A percentile compares a stretch with the other conserved stretches of the same genome.
Evolutionary conservation across 92 coral and sea anemone genomes (phyloP).

Genomic region (Porites divaricata): DNA sequence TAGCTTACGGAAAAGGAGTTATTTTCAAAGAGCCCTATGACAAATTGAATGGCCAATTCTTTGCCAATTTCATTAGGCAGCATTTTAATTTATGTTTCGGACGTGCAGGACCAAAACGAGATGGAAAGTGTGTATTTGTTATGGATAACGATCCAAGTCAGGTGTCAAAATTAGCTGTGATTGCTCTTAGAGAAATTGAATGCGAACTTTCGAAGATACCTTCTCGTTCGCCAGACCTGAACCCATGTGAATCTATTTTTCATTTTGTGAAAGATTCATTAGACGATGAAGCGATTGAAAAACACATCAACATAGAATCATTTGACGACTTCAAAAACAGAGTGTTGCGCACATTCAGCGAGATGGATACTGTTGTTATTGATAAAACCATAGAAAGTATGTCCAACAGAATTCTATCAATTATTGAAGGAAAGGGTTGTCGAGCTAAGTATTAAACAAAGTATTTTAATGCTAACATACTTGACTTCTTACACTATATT

Average conservation of each 20-base stretch:
- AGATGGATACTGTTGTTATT: conserved; percentile 22
- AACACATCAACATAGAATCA: conserved; percentile 35
- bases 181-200: conserved; percentile 49
- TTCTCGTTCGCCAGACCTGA: conserved; percentile 43
- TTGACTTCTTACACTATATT: not conserved
- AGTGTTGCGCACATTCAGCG: conserved; percentile 32
- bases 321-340: conserved; percentile 50
- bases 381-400: conserved; percentile 49
- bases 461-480: not conserved
- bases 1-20: conserved; percentile 65
- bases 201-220: conserved; percentile 44
- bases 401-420: conserved; percentile 30
- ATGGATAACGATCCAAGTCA: conserved; percentile 3
- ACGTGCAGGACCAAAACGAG: conserved; percentile 50
- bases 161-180: conserved; percentile 31
- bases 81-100: conserved; percentile 67
- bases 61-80: conserved; percentile 47
- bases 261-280: conserved; percentile 37
- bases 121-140: not conserved
- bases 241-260: conserved; percentile 50
- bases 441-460: conserved; percentile 26
- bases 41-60: conserved; percentile 59
- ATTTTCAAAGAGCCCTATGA: conserved; percentile 47
- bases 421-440: conserved; percentile 28
- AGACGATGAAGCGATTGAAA: conserved; percentile 10